A percentile compares a stretch with the other conserved stretches of the same genome.
These are phyloP conservation scores for Ptychadena robeensis DNA, from an alignment of 2,797 vertebrate genomes.

Conservation along the genomic window DNA sequence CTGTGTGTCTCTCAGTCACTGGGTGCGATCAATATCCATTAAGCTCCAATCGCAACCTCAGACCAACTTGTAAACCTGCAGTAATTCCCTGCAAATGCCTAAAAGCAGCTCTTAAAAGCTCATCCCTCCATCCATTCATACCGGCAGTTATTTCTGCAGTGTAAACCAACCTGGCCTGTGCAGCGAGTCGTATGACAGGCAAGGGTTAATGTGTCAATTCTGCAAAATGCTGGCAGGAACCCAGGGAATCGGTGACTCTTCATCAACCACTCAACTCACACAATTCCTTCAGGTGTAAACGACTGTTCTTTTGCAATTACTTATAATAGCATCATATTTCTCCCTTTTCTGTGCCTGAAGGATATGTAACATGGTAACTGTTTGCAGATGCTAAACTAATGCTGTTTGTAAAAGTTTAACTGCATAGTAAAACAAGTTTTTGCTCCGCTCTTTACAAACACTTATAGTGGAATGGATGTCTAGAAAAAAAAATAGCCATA, in stretches of 20 bases:
- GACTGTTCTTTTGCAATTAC: neutral
- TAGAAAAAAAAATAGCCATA: neutral
- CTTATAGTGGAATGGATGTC: neutral
- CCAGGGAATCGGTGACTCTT: neutral
- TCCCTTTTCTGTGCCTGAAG: neutral
- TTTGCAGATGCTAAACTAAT: neutral
- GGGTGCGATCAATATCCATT: conserved; percentile 59
- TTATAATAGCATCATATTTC: conserved; percentile 12
- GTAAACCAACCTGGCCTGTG: neutral
- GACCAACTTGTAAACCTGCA: conserved; percentile 48
- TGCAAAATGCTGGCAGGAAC: neutral
- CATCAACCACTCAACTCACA: neutral
- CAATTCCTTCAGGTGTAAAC: neutral
- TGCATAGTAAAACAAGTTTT: neutral
- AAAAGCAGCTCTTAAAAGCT: conserved; percentile 8
- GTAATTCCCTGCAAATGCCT: conserved; percentile 48
- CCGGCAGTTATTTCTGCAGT: neutral
- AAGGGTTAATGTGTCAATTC: neutral
- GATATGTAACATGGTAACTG: conserved; percentile 1
- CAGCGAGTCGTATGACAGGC: neutral
- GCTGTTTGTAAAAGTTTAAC: neutral
- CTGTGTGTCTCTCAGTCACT: conserved; percentile 48
- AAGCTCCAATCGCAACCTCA: conserved; percentile 51
- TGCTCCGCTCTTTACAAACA: neutral
- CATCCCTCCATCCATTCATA: neutral